These are phyloP conservation scores for Halocaridina rubra DNA, from an alignment of 2,888 invertebrate species.

Conservation along the genomic window DNA sequence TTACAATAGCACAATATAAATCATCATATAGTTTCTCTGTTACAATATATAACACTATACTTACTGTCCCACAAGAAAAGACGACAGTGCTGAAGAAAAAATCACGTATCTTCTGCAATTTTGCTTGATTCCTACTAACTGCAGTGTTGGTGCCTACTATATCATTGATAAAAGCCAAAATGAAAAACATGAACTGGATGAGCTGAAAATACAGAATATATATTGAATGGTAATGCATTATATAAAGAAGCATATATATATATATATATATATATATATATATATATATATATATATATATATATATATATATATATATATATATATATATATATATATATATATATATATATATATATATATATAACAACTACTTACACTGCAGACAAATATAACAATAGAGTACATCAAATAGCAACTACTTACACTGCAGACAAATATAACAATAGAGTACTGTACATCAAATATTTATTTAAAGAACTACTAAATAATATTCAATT, in stretches of 20 bases:
- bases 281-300: no score
- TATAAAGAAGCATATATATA: background rate
- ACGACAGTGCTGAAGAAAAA: constrained; percentile 14
- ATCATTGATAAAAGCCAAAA: constrained; percentile 30
- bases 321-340: constrained; percentile 14
- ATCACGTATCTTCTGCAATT: constrained; percentile 2
- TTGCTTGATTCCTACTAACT: background rate
- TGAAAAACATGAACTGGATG: constrained; percentile 22
- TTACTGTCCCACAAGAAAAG: constrained; percentile 21
- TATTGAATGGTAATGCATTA: background rate
- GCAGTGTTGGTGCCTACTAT: background rate
- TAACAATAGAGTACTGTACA: no score
- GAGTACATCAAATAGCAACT: no score
- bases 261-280: constrained; percentile 14
- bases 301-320: constrained; percentile 2
- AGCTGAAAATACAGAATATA: background rate
- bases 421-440: no score
- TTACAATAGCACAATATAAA: no score
- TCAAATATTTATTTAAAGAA: no score
- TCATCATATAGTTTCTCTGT: no score
- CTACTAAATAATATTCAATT: no score
- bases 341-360: constrained; percentile 10
- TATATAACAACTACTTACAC: no score
- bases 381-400: no score
- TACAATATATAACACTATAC: no score